Percentiles rank a stretch among this genome's conserved stretches.
Conservation (phyloP, 2,797 vertebrate genomes). For the Danio aesculapii region DNA sequence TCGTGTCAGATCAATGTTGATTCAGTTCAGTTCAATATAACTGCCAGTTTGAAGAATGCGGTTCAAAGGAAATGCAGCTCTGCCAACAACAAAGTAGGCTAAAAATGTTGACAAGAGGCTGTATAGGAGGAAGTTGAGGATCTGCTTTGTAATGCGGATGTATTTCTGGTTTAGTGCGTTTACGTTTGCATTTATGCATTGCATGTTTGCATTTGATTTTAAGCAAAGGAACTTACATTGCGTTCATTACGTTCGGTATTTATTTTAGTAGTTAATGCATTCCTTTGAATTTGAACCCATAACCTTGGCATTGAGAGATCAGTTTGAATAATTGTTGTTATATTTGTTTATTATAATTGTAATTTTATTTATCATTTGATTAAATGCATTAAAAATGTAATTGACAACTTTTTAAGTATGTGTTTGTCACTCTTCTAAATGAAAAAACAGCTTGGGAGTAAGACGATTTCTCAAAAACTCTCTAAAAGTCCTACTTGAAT, state of each 20-base stretch:
- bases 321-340: not conserved
- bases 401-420: not conserved
- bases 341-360: not conserved
- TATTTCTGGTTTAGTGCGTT: no score
- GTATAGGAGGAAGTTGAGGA: no score
- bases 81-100: no score
- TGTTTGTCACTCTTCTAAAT: not conserved
- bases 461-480: not conserved
- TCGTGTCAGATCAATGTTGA: no score
- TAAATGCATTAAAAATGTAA: not conserved
- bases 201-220: not conserved
- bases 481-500: conserved; percentile 13
- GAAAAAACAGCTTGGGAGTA: not conserved
- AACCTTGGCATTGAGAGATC: not conserved
- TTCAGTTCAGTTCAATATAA: no score
- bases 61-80: no score
- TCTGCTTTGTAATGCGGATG: no score
- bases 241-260: not conserved
- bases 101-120: no score
- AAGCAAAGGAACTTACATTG: not conserved
- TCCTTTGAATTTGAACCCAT: not conserved
- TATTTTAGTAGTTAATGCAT: no score
- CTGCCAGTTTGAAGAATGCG: no score
- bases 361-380: not conserved
- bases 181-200: not conserved